These are phyloP conservation scores for Drosophila ambigua DNA, from an alignment of 1,140 invertebrate genomes.

Conservation along the genomic window DNA sequence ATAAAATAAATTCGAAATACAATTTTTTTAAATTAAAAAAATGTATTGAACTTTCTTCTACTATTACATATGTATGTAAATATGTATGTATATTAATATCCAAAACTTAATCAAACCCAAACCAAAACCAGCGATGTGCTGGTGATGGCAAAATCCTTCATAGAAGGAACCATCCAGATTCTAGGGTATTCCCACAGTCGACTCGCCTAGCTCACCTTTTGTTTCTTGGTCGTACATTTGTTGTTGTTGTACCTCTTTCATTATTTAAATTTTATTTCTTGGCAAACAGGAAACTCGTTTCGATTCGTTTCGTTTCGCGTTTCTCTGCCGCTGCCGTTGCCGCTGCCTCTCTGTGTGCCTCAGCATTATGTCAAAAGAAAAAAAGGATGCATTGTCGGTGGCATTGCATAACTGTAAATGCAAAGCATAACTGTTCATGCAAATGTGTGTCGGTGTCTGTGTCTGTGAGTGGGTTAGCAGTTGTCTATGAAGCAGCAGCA, in stretches of 20 bases:
- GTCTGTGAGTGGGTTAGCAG: conserved; percentile 53
- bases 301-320: conserved; percentile 11
- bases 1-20: no score
- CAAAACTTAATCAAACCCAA: no score
- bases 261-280: conserved; percentile 70
- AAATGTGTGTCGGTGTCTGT: not conserved
- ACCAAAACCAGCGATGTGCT: accelerated
- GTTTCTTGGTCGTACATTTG: no score
- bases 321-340: not conserved
- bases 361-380: conserved; percentile 51
- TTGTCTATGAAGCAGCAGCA: conserved; percentile 37
- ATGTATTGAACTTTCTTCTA: no score
- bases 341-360: conserved; percentile 16
- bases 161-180: no score
- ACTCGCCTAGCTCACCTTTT: no score
- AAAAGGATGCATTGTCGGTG: conserved; percentile 68
- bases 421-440: conserved; percentile 49
- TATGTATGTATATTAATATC: no score
- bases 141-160: no score
- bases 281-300: conserved; percentile 72
- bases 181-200: no score
- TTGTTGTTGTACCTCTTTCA: conserved; percentile 42
- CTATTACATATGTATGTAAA: no score
- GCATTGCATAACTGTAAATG: conserved; percentile 74
- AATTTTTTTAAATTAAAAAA: no score